Conservation (phyloP, 2,113 vertebrate genomes). For the Ia io region DNA sequence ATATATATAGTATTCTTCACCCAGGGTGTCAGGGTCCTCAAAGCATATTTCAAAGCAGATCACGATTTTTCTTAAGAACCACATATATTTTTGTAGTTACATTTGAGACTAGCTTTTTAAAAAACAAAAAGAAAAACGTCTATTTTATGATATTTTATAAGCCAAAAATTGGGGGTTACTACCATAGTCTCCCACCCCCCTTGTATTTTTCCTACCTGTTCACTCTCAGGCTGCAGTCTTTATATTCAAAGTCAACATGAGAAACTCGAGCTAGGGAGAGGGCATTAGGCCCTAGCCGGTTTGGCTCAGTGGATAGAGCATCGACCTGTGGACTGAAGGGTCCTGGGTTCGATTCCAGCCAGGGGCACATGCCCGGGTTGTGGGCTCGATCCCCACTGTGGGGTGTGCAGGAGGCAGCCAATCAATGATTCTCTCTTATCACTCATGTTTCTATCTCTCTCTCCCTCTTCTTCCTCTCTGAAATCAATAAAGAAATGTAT, state of each 20-base stretch:
- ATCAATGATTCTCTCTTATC: too few relatives aligned
- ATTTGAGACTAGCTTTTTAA: neutral
- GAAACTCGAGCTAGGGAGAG: neutral
- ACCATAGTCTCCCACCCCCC: neutral
- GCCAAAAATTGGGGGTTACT: neutral
- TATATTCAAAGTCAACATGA: neutral
- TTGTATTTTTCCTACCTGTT: neutral
- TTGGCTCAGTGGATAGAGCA: too few relatives aligned
- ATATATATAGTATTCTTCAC: neutral
- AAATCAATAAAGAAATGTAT: too few relatives aligned
- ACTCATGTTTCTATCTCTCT: too few relatives aligned
- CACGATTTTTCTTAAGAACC: neutral
- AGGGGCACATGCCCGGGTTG: too few relatives aligned
- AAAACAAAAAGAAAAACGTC: neutral
- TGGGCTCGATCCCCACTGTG: too few relatives aligned
- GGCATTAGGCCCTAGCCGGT: too few relatives aligned
- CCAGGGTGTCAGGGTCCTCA: neutral
- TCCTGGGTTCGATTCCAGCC: too few relatives aligned
- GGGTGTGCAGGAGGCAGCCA: too few relatives aligned
- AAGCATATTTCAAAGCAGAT: neutral
- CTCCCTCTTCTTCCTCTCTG: too few relatives aligned
- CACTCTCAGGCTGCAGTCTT: neutral
- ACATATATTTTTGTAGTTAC: neutral
- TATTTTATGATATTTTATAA: neutral
- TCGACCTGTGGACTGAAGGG: too few relatives aligned